Percentiles rank a stretch among this genome's conserved stretches.
Conservation (phyloP, 2,113 vertebrate genomes). For the Melanerpes aurifrons region DNA sequence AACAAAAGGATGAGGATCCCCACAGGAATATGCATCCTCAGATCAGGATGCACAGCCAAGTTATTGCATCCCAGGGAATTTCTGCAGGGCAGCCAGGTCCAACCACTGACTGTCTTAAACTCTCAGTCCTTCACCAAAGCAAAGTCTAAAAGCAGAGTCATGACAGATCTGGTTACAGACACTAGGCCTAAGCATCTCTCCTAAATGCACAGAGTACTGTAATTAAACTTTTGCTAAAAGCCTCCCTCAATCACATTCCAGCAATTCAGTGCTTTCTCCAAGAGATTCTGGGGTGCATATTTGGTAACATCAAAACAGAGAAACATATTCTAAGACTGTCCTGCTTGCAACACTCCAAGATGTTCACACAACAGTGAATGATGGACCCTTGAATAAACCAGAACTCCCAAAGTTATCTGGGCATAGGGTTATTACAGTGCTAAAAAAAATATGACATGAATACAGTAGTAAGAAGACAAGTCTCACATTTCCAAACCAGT, state of each 20-base stretch:
- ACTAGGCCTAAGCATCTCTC: neutral
- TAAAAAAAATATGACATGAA: neutral
- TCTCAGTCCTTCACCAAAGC: neutral
- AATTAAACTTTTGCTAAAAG: neutral
- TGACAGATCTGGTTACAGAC: neutral
- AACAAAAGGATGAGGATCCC: neutral
- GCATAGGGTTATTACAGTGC: neutral
- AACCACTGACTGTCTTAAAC: neutral
- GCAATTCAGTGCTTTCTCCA: neutral
- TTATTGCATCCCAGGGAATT: neutral
- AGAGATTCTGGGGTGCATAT: neutral
- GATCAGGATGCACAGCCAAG: neutral
- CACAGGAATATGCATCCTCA: too few species aligned
- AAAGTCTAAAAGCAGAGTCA: neutral
- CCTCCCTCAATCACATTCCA: neutral
- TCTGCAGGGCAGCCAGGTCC: neutral
- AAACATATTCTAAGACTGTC: neutral
- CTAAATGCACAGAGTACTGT: neutral
- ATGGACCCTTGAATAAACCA: neutral
- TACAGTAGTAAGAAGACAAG: neutral
- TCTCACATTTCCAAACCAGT: conserved; percentile 27
- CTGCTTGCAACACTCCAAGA: neutral
- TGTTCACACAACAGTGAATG: neutral
- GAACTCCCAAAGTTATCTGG: neutral
- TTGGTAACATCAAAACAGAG: neutral